Base-by-base conservation (phyloP, 2,113 vertebrate genomes). In the Donacobius atricapilla region DNA sequence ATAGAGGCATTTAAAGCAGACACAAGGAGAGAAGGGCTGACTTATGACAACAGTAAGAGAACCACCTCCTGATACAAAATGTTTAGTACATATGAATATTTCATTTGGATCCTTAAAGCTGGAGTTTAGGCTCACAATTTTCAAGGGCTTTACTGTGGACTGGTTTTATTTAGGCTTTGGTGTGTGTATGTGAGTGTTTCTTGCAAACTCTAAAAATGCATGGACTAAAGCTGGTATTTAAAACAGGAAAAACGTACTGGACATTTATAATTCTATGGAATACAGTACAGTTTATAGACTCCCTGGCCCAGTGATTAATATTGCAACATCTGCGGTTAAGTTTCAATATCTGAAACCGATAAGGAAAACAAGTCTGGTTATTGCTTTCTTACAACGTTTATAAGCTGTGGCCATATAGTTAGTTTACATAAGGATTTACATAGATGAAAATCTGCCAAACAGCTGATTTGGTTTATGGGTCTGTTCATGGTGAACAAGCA, bases 41-140 rank as follows among this genome's bases (percentile, higher is more conserved):
- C 75, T 96, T 96, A 72, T 86, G 83, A 72, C 93, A 94, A 63
- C 70, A 94, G 83, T 73, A 85, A 87, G 89, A 78, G 42, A 95
- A 83, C 64, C 79, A 82, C n/a, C 56, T 95, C 90, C 78, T 81
- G 48, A 65, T 91, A 76, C 66, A 91, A 85, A 60, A 85, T 1
- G 1, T 92, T 75, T 85, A 88, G 63, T 87, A 63, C 21, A 19
- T 57, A 91, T 61, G 76, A 94, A 90, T 94, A 94, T 91, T 94
- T 91, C 21, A 85, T 93, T 80, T 90, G 69, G 31, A 71, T 73
- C 37, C 44, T 77, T 72, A 45, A 56, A 80, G 45, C 65, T 57
- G 37, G n/a, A 73, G 47, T 63, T 90, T 66, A 47, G 58, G 11
- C 22, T 80, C 60, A 56, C 12, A 71, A 16, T 84, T 94, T 87